phyloP scores from a whole-genome alignment of 2,797 vertebrate genomes.

The Decapterus maruadsi region DNA sequence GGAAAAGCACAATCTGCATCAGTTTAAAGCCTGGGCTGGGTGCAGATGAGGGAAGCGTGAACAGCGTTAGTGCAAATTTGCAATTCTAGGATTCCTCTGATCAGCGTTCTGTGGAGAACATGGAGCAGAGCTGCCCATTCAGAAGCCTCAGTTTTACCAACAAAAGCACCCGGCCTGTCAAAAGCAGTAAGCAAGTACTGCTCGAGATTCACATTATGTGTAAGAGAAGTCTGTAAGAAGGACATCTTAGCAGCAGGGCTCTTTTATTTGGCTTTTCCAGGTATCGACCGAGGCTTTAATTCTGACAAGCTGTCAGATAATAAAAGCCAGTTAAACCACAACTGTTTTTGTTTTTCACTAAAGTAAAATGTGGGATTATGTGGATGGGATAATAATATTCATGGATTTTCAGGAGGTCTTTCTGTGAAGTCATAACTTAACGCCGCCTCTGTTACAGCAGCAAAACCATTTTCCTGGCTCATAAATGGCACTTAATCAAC shows the following conservation, averaged over 20 bases:
- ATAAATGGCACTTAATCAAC: not conserved
- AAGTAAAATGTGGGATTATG: not conserved
- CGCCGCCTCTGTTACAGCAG: not conserved
- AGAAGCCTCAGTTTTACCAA: constrained; percentile 4
- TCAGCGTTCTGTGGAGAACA: constrained; percentile 54
- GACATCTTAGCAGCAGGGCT: not conserved
- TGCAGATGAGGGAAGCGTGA: constrained; percentile 22
- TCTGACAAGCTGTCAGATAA: constrained; percentile 45
- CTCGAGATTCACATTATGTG: constrained; percentile 16
- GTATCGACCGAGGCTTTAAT: constrained; percentile 23
- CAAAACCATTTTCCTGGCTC: not conserved
- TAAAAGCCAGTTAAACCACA: constrained; percentile 31
- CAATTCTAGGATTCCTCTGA: constrained; percentile 61
- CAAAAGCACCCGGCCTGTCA: constrained; percentile 30
- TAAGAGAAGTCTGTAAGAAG: constrained; percentile 24
- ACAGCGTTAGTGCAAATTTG: constrained; percentile 50
- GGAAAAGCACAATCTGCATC: constrained; percentile 33
- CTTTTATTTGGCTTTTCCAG: constrained; percentile 44
- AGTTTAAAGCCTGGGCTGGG: constrained; percentile 26
- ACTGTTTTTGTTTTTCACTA: constrained; percentile 36
- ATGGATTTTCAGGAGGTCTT: not conserved
- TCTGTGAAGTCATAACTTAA: constrained; percentile 8
- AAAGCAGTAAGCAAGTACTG: constrained; percentile 33
- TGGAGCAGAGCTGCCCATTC: constrained; percentile 19
- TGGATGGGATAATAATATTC: not conserved